A percentile compares a stretch with the other conserved stretches of the same genome.
These are phyloP conservation scores for Dolichoris vasculosae DNA, from an alignment of 1,140 invertebrate species.

Conservation along the genomic window DNA sequence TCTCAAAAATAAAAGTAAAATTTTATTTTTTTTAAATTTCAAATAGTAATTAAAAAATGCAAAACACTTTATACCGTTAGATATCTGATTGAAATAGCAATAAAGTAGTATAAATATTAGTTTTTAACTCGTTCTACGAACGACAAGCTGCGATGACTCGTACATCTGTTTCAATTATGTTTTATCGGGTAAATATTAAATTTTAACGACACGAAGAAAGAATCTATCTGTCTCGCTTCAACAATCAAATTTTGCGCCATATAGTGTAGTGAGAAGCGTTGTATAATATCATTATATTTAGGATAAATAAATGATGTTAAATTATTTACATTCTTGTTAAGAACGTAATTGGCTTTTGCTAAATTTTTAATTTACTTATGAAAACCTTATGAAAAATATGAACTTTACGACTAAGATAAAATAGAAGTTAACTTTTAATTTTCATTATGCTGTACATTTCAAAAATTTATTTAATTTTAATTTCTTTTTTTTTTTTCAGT, in stretches of 20 bases:
- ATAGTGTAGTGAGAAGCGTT: neutral
- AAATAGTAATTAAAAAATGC: no score
- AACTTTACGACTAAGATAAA: neutral
- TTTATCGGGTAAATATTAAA: slow-evolving; percentile 27
- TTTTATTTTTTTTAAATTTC: no score
- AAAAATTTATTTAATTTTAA: slow-evolving; percentile 2
- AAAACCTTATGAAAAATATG: neutral
- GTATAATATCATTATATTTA: neutral
- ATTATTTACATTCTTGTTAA: neutral
- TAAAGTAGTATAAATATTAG: neutral
- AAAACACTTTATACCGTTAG: neutral
- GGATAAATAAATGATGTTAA: neutral
- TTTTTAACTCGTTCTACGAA: neutral
- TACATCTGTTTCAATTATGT: slow-evolving; percentile 41
- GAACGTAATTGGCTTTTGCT: neutral
- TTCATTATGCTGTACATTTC: neutral
- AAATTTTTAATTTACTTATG: neutral
- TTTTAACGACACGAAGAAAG: slow-evolving; percentile 19
- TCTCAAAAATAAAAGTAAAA: no score
- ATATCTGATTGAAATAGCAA: neutral
- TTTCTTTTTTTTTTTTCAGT: no score
- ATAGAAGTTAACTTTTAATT: neutral
- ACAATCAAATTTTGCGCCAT: neutral
- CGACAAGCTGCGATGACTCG: neutral
- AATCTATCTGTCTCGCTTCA: neutral